These are phyloP conservation scores for Scaptodrosophila latifasciaeformis DNA, from an alignment of 2,888 invertebrate species.

Conservation along the genomic window DNA sequence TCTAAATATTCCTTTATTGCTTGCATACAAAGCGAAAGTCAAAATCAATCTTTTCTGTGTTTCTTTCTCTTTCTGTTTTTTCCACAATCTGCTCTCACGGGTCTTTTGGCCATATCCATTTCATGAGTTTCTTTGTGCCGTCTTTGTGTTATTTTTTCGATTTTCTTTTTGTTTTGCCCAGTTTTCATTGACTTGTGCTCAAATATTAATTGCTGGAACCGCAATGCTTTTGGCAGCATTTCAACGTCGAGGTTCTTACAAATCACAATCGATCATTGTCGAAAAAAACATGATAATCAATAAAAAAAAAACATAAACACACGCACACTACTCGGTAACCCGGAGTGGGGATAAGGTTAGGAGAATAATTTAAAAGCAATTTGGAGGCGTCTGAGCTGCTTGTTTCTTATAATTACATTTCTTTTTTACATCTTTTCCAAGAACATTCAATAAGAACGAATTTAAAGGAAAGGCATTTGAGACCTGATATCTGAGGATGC, in stretches of 20 bases:
- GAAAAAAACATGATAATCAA: conserved; percentile 35
- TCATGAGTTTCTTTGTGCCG: conserved; percentile 31
- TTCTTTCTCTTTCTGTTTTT: too few species aligned
- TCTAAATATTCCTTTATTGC: too few species aligned
- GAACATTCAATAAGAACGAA: conserved; percentile 37
- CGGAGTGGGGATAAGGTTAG: too few species aligned
- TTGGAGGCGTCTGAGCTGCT: conserved; percentile 23
- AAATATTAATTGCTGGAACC: conserved; percentile 39
- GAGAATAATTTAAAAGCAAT: conserved; percentile 18
- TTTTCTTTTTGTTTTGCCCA: background rate
- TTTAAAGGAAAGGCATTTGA: conserved; percentile 12
- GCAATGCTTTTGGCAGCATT: conserved; percentile 18
- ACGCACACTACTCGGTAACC: too few species aligned
- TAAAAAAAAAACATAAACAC: conserved; percentile 21
- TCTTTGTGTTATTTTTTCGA: too few species aligned
- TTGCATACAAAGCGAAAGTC: conserved; percentile 31
- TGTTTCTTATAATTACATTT: conserved; percentile 50
- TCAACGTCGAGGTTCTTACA: conserved; percentile 37
- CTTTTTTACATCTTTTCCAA: conserved; percentile 40
- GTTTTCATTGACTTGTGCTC: conserved; percentile 23
- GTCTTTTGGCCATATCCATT: conserved; percentile 47
- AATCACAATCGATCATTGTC: conserved; percentile 70
- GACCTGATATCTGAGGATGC: conserved; percentile 31
- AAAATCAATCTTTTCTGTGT: conserved; percentile 69
- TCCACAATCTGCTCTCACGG: conserved; percentile 23